phyloP scores from a whole-genome alignment of 2,113 vertebrate species.

The Gymnarchus niloticus region DNA sequence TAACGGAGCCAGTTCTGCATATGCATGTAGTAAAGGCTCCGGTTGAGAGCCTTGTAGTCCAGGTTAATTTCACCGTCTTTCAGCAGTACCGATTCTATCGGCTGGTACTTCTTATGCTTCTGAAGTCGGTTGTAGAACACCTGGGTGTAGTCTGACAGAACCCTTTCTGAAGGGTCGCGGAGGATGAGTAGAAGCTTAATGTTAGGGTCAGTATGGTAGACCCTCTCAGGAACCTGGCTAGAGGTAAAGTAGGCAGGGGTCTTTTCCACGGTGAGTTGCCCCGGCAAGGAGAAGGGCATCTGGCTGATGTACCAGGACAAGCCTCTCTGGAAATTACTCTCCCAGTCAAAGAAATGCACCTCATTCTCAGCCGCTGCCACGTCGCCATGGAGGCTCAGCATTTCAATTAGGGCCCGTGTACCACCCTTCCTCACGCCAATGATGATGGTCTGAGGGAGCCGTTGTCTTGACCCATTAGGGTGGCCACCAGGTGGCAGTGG shows the following conservation, averaged over 20 bases:
- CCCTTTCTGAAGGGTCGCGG: slow-evolving; percentile 85
- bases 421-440: slow-evolving; percentile 96
- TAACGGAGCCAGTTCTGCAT: slow-evolving; percentile 86
- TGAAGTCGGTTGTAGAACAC: slow-evolving; percentile 90
- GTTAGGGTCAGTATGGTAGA: slow-evolving; percentile 74
- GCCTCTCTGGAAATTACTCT: slow-evolving; percentile 82
- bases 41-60: slow-evolving; percentile 93
- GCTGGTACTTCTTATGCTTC: slow-evolving; percentile 83
- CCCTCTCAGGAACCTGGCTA: slow-evolving; percentile 76
- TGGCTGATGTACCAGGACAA: slow-evolving; percentile 84
- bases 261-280: slow-evolving; percentile 91
- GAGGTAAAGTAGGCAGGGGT: slow-evolving; percentile 96
- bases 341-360: slow-evolving; percentile 97
- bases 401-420: slow-evolving; percentile 89
- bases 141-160: slow-evolving; percentile 95
- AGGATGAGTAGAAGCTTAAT: slow-evolving; percentile 87
- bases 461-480: slow-evolving; percentile 69
- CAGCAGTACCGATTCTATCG: slow-evolving; percentile 80
- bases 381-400: slow-evolving; percentile 84
- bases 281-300: slow-evolving; percentile 79
- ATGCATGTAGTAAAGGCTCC: slow-evolving; percentile 85
- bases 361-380: slow-evolving; percentile 85
- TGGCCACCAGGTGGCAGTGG: slow-evolving; percentile 45
- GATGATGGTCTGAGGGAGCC: slow-evolving; percentile 83
- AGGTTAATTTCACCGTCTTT: slow-evolving; percentile 78